These are phyloP conservation scores for Drosophila bocqueti DNA, from an alignment of 1,140 invertebrate genomes.

Conservation along the genomic window DNA sequence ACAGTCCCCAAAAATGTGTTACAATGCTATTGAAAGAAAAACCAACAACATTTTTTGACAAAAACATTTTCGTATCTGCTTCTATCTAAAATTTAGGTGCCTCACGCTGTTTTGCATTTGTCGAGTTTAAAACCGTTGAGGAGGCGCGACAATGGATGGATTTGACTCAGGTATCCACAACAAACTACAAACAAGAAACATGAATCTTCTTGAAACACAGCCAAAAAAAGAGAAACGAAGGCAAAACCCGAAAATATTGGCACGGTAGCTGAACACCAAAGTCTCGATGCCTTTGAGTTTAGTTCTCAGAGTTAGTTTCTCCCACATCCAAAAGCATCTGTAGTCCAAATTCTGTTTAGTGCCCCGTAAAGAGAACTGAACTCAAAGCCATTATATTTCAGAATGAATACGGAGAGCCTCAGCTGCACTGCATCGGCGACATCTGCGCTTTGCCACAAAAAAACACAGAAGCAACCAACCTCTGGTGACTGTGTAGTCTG, in stretches of 20 bases:
- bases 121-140: conserved; percentile 96
- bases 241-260: conserved; percentile 3
- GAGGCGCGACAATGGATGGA: conserved; percentile 97
- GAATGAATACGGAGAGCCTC: conserved; percentile 10
- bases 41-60: conserved; percentile 79
- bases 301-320: conserved; percentile 15
- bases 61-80: conserved; percentile 85
- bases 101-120: conserved; percentile 97
- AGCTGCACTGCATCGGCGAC: conserved; percentile 17
- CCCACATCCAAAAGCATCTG: not conserved
- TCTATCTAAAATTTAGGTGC: conserved; percentile 90
- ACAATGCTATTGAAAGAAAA: conserved; percentile 59
- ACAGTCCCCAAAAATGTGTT: conserved; percentile 64
- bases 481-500: conserved; percentile 84
- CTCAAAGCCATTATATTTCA: conserved; percentile 55
- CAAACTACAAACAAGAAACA: conserved; percentile 54
- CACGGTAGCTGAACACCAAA: not conserved
- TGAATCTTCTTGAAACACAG: conserved; percentile 23
- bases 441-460: conserved; percentile 47
- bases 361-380: conserved; percentile 50
- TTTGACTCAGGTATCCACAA: conserved; percentile 93
- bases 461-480: conserved; percentile 74
- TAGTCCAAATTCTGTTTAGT: conserved; percentile 1
- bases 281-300: conserved; percentile 23
- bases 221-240: conserved; percentile 9